Evolutionary conservation across 2,888 invertebrate species (phyloP), one percentile per base, ranked within the genome.

Genomic region (Mellilla xanthometata): DNA sequence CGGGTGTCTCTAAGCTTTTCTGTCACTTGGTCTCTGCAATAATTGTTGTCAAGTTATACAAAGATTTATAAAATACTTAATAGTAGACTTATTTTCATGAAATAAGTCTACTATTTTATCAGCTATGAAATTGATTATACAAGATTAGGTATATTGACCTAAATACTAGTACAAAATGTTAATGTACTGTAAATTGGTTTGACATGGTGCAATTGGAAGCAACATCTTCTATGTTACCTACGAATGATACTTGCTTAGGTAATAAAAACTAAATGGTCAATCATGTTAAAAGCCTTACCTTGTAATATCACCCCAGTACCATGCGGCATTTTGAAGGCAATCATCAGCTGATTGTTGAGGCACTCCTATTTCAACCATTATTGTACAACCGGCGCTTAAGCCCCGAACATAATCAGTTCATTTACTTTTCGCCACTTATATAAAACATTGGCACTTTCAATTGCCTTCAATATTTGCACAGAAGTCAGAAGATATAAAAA

Each of bases 301-400:
- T 39, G 95, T 95, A 58, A 98, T 96, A 72, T 96, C 95, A 22
- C 98, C 98, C 98, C 98, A 99, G 82, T 97, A 99, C 98, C 99
- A 98, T 71, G 97, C 97, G 2, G 95, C 95, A 61, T 95, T 95
- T 76, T 94, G 88, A 61, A 90, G 68, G 51, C 76, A 81, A 50
- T 86, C 87, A 62, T 86, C 87, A 46, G 80, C 76, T 48, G 85
- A 73, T 64, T 78, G 82, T 61, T 85, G 88, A 53, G 82, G 84
- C 39, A 72, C 79, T 52, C 86, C 87, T 74, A 82, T 84, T 81
- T 89, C 89, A 73, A 89, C 86, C 89, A 89, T 89, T 83, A 74
- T 88, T 74, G 62, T 68, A 73, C 72, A 40, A 66, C 68, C 52
- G 60, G 54, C 57, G 57, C 53, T 56, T 59, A 61, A 47, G 48